Evolutionary conservation across 2,888 invertebrate genomes (phyloP).

Genomic region (Pseudococcus jackbeardsleyi): DNA sequence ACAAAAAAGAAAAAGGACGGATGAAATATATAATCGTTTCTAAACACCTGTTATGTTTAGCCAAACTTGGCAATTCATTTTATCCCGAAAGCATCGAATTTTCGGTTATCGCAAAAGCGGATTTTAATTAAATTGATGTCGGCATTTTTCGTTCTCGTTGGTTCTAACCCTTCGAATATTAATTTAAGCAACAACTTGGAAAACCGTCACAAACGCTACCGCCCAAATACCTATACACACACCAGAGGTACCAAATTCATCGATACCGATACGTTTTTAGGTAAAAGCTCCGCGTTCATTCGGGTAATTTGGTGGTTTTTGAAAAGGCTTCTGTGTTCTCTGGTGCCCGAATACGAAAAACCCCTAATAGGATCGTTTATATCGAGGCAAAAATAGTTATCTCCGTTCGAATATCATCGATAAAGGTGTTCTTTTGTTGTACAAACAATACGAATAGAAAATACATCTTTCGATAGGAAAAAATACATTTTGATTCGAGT

Average conservation of each 20-base stretch:
- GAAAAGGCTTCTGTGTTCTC: not conserved
- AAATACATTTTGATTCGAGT: constrained; percentile 1
- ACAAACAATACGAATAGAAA: constrained; percentile 19
- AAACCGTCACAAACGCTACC: constrained; percentile 19
- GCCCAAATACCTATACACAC: too few relatives aligned
- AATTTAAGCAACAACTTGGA: constrained; percentile 35
- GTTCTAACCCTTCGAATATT: constrained; percentile 29
- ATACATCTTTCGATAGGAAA: not conserved
- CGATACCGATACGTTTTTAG: constrained; percentile 6
- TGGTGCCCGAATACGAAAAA: not conserved
- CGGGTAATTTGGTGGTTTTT: constrained; percentile 30
- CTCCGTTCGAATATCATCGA: constrained; percentile 25
- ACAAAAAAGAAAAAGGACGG: not conserved
- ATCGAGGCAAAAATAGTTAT: constrained; percentile 16
- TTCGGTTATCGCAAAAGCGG: constrained; percentile 10
- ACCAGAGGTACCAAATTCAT: not conserved
- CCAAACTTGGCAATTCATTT: constrained; percentile 23
- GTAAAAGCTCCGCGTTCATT: constrained; percentile 30
- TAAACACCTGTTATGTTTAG: constrained; percentile 21
- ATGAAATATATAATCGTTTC: constrained; percentile 21
- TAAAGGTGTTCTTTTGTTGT: constrained; percentile 2
- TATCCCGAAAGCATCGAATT: constrained; percentile 15
- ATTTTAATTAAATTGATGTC: constrained; percentile 39
- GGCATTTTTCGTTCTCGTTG: constrained; percentile 4
- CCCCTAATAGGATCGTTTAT: constrained; percentile 30